A percentile compares a stretch with the other conserved stretches of the same genome.
These are phyloP conservation scores for Ardeotis arabs DNA, from an alignment of 2,113 vertebrate genomes.

Conservation along the genomic window DNA sequence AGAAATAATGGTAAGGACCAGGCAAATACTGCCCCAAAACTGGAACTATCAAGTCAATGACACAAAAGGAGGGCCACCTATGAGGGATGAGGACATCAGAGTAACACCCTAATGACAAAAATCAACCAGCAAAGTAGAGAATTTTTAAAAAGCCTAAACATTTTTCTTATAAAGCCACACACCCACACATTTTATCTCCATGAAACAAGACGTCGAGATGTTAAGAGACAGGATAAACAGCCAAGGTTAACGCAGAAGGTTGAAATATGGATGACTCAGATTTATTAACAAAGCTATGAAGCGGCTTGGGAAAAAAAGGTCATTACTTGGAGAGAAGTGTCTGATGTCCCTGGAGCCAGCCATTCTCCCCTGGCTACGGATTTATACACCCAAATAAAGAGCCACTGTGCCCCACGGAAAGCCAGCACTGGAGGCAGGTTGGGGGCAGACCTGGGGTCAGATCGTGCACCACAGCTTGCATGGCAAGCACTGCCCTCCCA, in stretches of 20 bases:
- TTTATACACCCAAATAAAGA: background rate
- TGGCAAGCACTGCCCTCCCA: background rate
- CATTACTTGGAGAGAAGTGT: background rate
- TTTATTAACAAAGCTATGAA: slow-evolving; percentile 26
- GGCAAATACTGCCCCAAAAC: background rate
- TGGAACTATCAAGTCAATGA: accelerated
- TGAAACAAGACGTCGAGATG: background rate
- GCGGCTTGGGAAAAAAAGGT: background rate
- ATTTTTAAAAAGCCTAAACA: background rate
- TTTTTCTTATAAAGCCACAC: slow-evolving; percentile 23
- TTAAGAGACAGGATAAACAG: slow-evolving; percentile 15
- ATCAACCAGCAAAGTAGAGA: background rate
- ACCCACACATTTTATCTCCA: slow-evolving; percentile 8
- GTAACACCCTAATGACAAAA: background rate
- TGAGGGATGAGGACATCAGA: accelerated
- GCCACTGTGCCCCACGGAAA: background rate
- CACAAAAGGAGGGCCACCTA: background rate
- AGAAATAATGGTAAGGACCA: background rate
- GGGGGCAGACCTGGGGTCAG: background rate
- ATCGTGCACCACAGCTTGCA: background rate
- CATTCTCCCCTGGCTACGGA: background rate
- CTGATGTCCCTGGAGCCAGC: background rate
- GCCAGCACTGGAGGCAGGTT: background rate
- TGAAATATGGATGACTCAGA: slow-evolving; percentile 39
- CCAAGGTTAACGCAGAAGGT: background rate